phyloP scores from a whole-genome alignment of 2,888 invertebrate genomes.

The Metacarcinus magister region DNA sequence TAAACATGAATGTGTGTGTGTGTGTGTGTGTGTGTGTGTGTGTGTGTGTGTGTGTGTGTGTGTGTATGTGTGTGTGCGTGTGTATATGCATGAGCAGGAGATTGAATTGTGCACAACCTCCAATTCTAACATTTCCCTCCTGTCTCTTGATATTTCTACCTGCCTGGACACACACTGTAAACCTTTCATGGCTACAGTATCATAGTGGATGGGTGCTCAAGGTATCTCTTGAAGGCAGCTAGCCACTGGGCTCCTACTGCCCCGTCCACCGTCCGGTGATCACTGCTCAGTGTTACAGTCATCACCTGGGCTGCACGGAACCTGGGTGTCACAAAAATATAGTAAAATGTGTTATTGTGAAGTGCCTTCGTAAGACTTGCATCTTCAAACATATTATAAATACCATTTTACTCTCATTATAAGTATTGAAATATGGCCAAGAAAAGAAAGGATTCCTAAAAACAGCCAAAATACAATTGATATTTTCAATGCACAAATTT shows the following conservation, averaged over 20 bases:
- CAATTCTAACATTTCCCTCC: background rate
- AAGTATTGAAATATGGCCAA: no score
- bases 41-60: constrained; percentile 21
- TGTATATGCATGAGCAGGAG: background rate
- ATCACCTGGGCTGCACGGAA: constrained; percentile 91
- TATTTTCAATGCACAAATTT: no score
- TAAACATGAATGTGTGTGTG: background rate
- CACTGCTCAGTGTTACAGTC: constrained; percentile 96
- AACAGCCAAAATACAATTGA: no score
- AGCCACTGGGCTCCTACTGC: constrained; percentile 99
- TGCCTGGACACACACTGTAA: background rate
- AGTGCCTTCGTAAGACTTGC: background rate
- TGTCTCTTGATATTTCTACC: constrained; percentile 7
- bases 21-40: constrained; percentile 23
- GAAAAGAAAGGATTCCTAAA: no score
- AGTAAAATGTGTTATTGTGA: background rate
- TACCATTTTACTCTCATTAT: no score
- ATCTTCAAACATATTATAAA: no score
- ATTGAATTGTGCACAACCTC: background rate
- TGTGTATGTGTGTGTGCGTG: background rate
- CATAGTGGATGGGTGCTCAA: constrained; percentile 97
- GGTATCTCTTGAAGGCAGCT: constrained; percentile 92
- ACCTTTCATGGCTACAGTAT: constrained; percentile 88
- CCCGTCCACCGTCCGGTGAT: constrained; percentile 98
- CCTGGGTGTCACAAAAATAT: constrained; percentile 86